Evolutionary conservation across 2,113 vertebrate species (phyloP), one percentile per base, ranked within the genome.

Genomic region (Phodopus roborovskii): DNA sequence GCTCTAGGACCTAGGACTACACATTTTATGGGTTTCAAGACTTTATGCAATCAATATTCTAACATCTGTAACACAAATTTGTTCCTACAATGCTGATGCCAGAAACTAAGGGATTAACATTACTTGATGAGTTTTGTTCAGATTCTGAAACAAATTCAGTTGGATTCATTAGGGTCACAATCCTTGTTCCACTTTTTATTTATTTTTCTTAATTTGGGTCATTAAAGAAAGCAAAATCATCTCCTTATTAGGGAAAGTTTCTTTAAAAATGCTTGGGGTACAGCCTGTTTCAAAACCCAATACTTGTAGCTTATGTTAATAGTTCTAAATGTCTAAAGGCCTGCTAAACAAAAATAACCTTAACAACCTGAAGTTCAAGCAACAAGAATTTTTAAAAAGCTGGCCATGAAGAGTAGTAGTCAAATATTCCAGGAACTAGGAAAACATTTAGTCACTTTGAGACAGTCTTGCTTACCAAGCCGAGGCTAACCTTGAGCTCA

Each of bases 1-100:
- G 97, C 98, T 98, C 97, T 96, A 98, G 98, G 97, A 98, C 94
- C 88, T 94, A 96, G 98, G 97, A 97, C 97, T 97, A 96, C 94
- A 95, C 96, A 97, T 95, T 77, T 92, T 98, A 95, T 97, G 98
- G 97, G 96, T 97, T 98, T 98, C 96, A 98, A 98, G 95, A 98
- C 96, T 98, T 98, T 98, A 97, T 97, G 97, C 98, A 98, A 98
- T 99, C 98, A 97, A 66, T 98, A 98, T 97, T 96, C 85, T 97
- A 93, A 99, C 98, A 99, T 98, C 98, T 99, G 98, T 97, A 98
- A 98, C 83, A 91, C 95, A 97, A 97, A 98, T 98, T 98, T 98
- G 98, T 93, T 62, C 68, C 95, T 97, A 42, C 95, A 97, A 92
- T 81, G 93, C 92, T 97, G 92, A 97, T 98, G 98, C 98, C 98